A percentile compares a stretch with the other conserved stretches of the same genome.
Evolutionary conservation across 2,113 vertebrate species (phyloP).

Genomic region (Vulpes lagopus): DNA sequence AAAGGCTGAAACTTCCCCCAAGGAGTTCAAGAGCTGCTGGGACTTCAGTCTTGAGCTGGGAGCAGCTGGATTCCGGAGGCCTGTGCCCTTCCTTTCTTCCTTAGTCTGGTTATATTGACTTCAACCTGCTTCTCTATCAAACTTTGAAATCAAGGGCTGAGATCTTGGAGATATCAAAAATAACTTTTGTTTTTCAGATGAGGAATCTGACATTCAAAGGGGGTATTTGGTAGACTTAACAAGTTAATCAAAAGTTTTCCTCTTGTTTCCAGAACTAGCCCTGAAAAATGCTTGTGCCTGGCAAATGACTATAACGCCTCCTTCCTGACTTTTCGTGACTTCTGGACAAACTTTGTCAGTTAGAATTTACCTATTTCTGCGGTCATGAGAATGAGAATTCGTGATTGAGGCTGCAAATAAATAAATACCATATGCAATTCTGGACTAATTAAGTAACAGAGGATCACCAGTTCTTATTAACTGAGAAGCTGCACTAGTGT

Average conservation of each 20-base stretch:
- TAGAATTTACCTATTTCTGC: background rate
- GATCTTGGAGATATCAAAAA: background rate
- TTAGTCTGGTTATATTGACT: background rate
- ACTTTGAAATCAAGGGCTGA: background rate
- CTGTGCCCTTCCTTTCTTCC: no score
- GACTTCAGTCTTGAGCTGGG: fast-evolving
- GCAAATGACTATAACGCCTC: background rate
- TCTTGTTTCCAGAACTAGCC: background rate
- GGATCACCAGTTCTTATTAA: background rate
- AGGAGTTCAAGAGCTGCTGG: background rate
- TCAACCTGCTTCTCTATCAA: background rate
- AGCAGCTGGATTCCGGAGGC: background rate
- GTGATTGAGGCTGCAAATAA: background rate
- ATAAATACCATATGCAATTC: background rate
- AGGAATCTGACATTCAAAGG: background rate
- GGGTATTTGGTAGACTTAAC: background rate
- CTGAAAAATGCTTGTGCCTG: background rate
- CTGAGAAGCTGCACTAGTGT: background rate
- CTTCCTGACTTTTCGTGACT: background rate
- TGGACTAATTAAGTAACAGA: background rate
- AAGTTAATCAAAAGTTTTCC: background rate
- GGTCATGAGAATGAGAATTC: background rate
- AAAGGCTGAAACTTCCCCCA: background rate
- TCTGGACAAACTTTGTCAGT: background rate
- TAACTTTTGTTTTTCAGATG: background rate